These are phyloP conservation scores for Aphelenchoides avenae DNA, from an alignment of 1,140 invertebrate genomes.

Conservation along the genomic window DNA sequence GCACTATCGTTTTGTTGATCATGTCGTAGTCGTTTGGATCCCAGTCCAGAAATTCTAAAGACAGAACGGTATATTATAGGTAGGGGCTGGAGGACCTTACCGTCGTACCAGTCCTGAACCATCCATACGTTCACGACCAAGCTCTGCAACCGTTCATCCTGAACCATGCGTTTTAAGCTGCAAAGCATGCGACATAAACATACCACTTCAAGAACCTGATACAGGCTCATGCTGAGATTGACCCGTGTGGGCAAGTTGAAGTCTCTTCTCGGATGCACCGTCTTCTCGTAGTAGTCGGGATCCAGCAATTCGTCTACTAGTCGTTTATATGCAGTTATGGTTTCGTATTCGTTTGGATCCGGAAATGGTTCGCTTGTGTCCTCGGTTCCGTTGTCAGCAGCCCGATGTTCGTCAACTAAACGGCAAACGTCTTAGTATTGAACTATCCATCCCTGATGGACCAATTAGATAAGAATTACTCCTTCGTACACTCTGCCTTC, in stretches of 20 bases:
- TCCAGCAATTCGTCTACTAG: slow-evolving; percentile 54
- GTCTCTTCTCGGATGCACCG: slow-evolving; percentile 49
- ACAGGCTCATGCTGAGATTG: slow-evolving; percentile 54
- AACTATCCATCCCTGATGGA: slow-evolving; percentile 1
- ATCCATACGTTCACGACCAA: slow-evolving; percentile 57
- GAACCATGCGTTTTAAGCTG: slow-evolving; percentile 5
- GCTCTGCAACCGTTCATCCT: slow-evolving; percentile 48
- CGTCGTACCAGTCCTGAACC: slow-evolving; percentile 57
- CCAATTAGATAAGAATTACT: background rate
- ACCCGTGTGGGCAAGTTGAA: slow-evolving; percentile 43
- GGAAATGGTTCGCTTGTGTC: background rate
- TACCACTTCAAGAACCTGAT: slow-evolving; percentile 55
- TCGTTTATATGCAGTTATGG: slow-evolving; percentile 29
- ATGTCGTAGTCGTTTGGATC: slow-evolving; percentile 52
- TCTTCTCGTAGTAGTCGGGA: slow-evolving; percentile 49
- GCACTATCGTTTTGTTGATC: slow-evolving; percentile 55
- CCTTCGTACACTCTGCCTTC: background rate
- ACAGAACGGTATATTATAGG: slow-evolving; percentile 1
- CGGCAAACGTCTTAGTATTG: background rate
- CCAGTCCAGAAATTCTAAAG: slow-evolving; percentile 35
- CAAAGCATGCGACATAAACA: slow-evolving; percentile 5
- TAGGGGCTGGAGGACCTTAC: slow-evolving; percentile 6
- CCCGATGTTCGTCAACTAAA: background rate
- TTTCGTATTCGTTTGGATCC: slow-evolving; percentile 26
- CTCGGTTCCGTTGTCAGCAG: slow-evolving; percentile 7